Percentiles rank a stretch among this genome's conserved stretches.
These are phyloP conservation scores for Ceriagrion tenellum DNA, from an alignment of 2,888 invertebrate species.

Conservation along the genomic window DNA sequence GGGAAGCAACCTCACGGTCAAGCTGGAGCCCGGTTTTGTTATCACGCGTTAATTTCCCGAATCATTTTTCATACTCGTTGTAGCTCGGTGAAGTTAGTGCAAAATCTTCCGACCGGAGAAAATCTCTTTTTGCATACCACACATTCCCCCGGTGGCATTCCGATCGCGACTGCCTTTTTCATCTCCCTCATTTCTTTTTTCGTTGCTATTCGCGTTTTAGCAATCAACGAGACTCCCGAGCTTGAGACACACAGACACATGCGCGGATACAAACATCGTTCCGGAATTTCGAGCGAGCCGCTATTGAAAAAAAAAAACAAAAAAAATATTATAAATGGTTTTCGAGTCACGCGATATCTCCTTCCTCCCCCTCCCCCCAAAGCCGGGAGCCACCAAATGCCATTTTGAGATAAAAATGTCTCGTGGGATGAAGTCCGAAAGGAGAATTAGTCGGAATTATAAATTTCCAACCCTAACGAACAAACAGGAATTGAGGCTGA, in stretches of 20 bases:
- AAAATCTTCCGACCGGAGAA: neutral
- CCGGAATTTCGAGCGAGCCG: neutral
- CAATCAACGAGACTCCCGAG: neutral
- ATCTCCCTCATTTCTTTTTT: neutral
- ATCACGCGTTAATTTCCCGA: neutral
- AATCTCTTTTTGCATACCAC: neutral
- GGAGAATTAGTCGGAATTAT: neutral
- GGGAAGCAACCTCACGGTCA: neutral
- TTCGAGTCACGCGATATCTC: constrained; percentile 3
- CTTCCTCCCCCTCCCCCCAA: no score
- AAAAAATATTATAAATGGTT: neutral
- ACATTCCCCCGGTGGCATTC: neutral
- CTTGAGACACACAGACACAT: neutral
- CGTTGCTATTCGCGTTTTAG: neutral
- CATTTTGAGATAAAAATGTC: constrained; percentile 1
- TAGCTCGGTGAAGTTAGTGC: neutral
- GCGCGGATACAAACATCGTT: neutral
- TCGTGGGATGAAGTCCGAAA: neutral
- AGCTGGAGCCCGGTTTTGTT: neutral
- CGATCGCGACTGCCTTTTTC: neutral
- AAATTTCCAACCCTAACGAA: no score
- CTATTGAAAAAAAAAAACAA: neutral
- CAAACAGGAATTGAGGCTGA: no score
- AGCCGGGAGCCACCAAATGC: neutral
- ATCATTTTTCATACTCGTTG: neutral